Percentiles rank a stretch among this genome's conserved stretches.
Conservation (phyloP, 2,797 vertebrate species). For the Pogonophryne albipinna region DNA sequence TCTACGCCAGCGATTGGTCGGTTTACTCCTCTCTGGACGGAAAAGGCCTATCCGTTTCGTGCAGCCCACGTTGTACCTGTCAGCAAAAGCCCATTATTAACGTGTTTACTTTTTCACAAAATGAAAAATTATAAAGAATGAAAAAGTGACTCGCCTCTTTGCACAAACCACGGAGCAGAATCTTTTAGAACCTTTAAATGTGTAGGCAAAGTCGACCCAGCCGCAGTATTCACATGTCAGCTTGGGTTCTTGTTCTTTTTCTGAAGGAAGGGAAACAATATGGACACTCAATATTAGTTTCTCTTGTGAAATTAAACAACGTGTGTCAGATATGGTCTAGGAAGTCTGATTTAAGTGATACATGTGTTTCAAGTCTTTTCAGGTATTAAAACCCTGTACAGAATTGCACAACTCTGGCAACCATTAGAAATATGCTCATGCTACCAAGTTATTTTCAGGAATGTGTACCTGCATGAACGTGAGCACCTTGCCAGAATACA, state of each 20-base stretch:
- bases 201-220: slow-evolving; percentile 95
- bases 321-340: not conserved
- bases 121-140: not conserved
- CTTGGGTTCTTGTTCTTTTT: slow-evolving; percentile 92
- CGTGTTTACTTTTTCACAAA: not conserved
- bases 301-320: not conserved
- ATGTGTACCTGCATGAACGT: not conserved
- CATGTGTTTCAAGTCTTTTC: not conserved
- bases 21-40: slow-evolving; percentile 92
- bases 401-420: too few relatives aligned
- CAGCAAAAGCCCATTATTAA: not conserved
- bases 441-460: not conserved
- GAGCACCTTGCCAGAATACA: too few relatives aligned
- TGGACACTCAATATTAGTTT: not conserved
- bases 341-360: not conserved
- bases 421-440: not conserved
- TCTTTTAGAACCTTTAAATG: slow-evolving; percentile 96
- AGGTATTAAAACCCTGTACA: not conserved
- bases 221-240: slow-evolving; percentile 98
- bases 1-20: slow-evolving; percentile 85
- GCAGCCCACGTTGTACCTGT: slow-evolving; percentile 97
- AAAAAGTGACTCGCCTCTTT: slow-evolving; percentile 88
- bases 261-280: slow-evolving; percentile 64
- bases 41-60: slow-evolving; percentile 95
- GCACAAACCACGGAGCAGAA: slow-evolving; percentile 98